A percentile compares a stretch with the other conserved stretches of the same genome.
Conservation (phyloP, 92 coral and sea anemone genomes). For the Galaxea fascicularis region DNA sequence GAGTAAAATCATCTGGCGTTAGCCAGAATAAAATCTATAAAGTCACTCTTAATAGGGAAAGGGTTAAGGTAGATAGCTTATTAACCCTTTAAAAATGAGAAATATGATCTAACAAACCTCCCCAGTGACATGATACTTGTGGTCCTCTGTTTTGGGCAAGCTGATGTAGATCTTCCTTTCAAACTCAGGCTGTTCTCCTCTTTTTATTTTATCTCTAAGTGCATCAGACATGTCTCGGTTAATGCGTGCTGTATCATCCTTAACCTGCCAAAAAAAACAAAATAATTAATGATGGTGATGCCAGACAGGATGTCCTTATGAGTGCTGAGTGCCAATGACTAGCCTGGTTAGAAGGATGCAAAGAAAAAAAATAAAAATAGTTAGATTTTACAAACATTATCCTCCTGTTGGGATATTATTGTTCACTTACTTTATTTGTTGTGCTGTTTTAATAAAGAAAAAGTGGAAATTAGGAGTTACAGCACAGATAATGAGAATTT, state of each 20-base stretch:
- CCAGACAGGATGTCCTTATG: not conserved
- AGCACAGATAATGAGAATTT: too few species aligned
- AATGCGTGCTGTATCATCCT: conserved; percentile 56
- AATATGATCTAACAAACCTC: conserved; percentile 33
- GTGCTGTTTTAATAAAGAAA: too few species aligned
- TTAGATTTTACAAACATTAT: too few species aligned
- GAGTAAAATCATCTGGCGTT: too few species aligned
- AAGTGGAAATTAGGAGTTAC: too few species aligned
- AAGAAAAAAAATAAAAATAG: too few species aligned
- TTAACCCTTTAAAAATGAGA: not conserved
- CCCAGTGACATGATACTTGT: conserved; percentile 56
- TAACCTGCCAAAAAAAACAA: conserved; percentile 35
- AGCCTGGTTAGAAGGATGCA: not conserved
- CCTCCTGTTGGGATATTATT: not conserved
- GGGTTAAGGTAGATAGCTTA: too few species aligned
- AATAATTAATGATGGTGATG: not conserved
- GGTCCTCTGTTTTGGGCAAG: conserved; percentile 64
- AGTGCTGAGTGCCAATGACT: not conserved
- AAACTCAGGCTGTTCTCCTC: conserved; percentile 35
- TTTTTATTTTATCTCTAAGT: conserved; percentile 43
- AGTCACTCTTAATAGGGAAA: too few species aligned
- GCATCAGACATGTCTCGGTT: conserved; percentile 43
- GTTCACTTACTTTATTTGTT: too few species aligned
- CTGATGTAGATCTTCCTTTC: conserved; percentile 63
- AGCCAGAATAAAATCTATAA: too few species aligned